phyloP scores from a whole-genome alignment of 2,113 vertebrate species.

The Perca fluviatilis region DNA sequence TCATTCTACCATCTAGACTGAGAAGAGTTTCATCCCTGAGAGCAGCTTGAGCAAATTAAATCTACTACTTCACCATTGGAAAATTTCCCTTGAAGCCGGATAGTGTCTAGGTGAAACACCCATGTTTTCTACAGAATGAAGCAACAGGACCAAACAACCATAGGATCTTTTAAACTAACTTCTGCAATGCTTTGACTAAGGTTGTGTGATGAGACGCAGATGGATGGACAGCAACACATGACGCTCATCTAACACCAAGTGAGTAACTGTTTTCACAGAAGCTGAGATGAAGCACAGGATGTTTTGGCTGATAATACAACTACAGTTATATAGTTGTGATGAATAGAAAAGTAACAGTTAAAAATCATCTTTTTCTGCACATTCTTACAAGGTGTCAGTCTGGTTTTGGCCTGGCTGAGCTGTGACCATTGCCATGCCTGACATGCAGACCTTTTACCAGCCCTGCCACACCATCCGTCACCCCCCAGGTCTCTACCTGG shows the following conservation, averaged over 20 bases:
- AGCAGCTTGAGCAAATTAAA: not conserved
- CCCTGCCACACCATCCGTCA: slow-evolving; percentile 50
- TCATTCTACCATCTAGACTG: not conserved
- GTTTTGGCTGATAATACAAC: not conserved
- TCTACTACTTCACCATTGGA: not conserved
- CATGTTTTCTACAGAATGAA: slow-evolving; percentile 21
- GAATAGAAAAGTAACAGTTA: not conserved
- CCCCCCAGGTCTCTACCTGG: slow-evolving; percentile 40
- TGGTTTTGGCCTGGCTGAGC: not conserved
- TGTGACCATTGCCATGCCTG: slow-evolving; percentile 70
- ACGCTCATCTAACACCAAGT: slow-evolving; percentile 20
- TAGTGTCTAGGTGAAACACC: not conserved
- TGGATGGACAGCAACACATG: slow-evolving; percentile 13
- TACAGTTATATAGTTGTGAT: not conserved
- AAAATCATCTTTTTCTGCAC: not conserved
- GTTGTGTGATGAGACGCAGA: slow-evolving; percentile 23
- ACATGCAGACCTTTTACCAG: slow-evolving; percentile 81
- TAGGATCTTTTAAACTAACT: not conserved
- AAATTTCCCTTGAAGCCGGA: slow-evolving; percentile 2
- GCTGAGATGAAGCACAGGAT: slow-evolving; percentile 7
- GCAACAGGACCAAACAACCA: not conserved
- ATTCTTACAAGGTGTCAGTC: slow-evolving; percentile 61
- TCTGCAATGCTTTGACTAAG: slow-evolving; percentile 3
- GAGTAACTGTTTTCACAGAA: slow-evolving; percentile 35
- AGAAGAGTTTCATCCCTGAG: slow-evolving; percentile 5